Evolutionary conservation across 2,888 invertebrate genomes (phyloP).

Genomic region (Leptopterna dolabrata): DNA sequence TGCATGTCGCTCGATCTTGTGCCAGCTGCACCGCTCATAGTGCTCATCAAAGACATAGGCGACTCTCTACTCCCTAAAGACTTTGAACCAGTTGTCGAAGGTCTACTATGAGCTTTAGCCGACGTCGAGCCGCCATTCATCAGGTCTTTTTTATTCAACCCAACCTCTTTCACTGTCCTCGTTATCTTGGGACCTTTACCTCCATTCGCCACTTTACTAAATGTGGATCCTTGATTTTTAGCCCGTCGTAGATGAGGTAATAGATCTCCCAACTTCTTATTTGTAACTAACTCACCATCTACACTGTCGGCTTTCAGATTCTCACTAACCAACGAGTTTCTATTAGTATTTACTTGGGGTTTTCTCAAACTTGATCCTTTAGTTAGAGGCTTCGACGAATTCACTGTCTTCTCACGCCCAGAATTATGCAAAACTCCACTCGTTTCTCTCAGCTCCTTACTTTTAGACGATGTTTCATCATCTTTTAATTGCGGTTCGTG

Average conservation of each 20-base stretch:
- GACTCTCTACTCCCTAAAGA: background rate
- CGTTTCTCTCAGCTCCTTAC: too few relatives aligned
- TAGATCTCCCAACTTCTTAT: background rate
- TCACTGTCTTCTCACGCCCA: too few relatives aligned
- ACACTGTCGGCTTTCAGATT: too few relatives aligned
- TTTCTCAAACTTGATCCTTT: too few relatives aligned
- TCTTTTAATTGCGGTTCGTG: background rate
- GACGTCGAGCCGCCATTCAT: background rate
- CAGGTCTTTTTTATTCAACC: background rate
- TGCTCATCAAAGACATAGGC: background rate
- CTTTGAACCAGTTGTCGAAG: background rate
- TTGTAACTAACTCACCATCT: background rate
- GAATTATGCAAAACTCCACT: too few relatives aligned
- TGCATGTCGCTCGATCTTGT: background rate
- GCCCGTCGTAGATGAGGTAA: background rate
- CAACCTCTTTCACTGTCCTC: background rate
- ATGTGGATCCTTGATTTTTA: background rate
- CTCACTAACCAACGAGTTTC: too few relatives aligned
- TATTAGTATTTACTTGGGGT: too few relatives aligned
- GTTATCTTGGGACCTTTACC: background rate
- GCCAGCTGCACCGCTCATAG: background rate
- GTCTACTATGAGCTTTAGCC: background rate
- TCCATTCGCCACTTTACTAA: background rate
- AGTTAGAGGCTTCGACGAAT: too few relatives aligned
- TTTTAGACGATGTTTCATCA: background rate